Conservation (phyloP, 2,888 invertebrate genomes). For the Macrophya annulata region DNA sequence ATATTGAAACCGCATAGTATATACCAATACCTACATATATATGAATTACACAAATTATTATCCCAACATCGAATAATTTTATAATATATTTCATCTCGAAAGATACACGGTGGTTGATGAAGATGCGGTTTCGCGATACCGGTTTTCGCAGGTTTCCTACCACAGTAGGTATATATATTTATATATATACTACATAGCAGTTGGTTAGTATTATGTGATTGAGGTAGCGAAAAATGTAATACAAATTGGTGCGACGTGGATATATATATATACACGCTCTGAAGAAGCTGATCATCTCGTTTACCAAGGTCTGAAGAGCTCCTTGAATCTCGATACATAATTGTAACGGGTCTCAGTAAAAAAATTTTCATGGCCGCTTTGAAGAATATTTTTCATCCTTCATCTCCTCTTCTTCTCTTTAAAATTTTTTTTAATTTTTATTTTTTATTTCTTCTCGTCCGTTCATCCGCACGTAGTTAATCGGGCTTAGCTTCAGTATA, state of each 20-base stretch:
- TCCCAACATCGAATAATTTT: background rate
- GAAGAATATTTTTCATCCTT: too few species aligned
- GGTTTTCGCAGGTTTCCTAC: background rate
- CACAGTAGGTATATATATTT: background rate
- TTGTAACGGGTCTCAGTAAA: constrained; percentile 37
- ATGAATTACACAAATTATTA: too few species aligned
- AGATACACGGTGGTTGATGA: background rate
- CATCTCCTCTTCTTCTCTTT: background rate
- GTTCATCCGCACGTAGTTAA: constrained; percentile 6
- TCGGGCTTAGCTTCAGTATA: background rate
- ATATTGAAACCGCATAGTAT: too few species aligned
- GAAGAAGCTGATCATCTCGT: constrained; percentile 37
- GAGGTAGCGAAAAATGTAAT: constrained; percentile 34
- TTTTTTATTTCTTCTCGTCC: background rate
- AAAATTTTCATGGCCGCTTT: constrained; percentile 19
- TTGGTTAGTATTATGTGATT: background rate
- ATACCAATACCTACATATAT: too few species aligned
- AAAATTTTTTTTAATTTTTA: background rate
- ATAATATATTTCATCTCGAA: background rate
- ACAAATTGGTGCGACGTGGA: constrained; percentile 25
- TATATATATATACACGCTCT: constrained; percentile 4
- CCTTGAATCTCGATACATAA: constrained; percentile 37
- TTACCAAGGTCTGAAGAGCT: constrained; percentile 32
- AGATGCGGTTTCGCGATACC: background rate
- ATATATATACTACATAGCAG: too few species aligned